Conservation (phyloP, 2,113 vertebrate species). For the Apodemus speciosus region DNA sequence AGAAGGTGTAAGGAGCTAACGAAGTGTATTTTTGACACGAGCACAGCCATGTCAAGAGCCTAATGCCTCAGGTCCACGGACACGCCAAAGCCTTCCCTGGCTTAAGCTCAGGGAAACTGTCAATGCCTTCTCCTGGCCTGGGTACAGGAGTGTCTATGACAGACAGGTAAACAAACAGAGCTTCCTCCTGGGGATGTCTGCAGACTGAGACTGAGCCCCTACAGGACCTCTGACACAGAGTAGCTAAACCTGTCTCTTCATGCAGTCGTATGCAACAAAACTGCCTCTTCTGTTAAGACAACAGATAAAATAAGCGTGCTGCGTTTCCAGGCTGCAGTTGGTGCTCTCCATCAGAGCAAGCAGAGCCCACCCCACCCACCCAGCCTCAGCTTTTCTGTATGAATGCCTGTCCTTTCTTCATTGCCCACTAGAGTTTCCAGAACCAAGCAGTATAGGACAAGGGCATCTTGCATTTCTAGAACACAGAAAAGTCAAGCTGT, state of each 20-base stretch:
- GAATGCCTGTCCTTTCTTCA: not conserved
- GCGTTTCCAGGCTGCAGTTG: not conserved
- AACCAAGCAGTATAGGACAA: not conserved
- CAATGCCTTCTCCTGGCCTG: not conserved
- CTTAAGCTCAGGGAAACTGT: not conserved
- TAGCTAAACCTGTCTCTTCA: not conserved
- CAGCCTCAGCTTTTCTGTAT: not conserved
- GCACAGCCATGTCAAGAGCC: not conserved
- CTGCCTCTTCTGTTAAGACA: not conserved
- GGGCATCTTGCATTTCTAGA: not conserved
- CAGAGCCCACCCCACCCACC: not conserved
- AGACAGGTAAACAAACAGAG: not conserved
- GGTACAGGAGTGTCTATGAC: not conserved
- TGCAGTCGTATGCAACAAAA: not conserved
- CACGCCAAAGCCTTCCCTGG: not conserved
- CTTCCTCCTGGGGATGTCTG: not conserved
- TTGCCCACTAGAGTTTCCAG: not conserved
- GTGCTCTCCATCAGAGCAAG: not conserved
- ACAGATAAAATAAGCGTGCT: not conserved
- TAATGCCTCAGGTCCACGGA: not conserved
- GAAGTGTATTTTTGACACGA: not conserved
- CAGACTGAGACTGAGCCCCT: too few species aligned
- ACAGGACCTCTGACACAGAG: not conserved
- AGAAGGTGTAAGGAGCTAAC: not conserved
- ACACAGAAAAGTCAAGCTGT: not conserved